phyloP scores from a whole-genome alignment of 2,888 invertebrate species.

The Octodonta nipae region DNA sequence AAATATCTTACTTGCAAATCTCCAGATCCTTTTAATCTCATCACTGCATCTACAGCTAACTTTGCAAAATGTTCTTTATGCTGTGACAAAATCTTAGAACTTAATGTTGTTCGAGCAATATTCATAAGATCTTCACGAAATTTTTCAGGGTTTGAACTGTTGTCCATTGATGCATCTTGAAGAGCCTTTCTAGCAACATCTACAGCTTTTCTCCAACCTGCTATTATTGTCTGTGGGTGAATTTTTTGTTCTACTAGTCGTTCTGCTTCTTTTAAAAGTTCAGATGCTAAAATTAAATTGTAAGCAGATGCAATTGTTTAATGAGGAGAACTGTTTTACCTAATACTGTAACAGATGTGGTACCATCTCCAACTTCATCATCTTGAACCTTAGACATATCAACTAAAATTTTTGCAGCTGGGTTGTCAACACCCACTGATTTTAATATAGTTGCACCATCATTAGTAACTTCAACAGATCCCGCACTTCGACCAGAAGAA shows the following conservation, averaged over 20 bases:
- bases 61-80: slow-evolving; percentile 94
- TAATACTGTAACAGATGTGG: slow-evolving; percentile 94
- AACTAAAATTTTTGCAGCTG: slow-evolving; percentile 97
- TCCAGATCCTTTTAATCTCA: slow-evolving; percentile 88
- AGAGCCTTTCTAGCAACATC: slow-evolving; percentile 75
- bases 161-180: slow-evolving; percentile 63
- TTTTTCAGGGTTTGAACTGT: slow-evolving; percentile 61
- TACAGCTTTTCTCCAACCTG: slow-evolving; percentile 86
- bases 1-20: slow-evolving; percentile 44
- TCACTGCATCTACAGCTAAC: slow-evolving; percentile 87
- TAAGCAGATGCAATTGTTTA: neutral
- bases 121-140: slow-evolving; percentile 85
- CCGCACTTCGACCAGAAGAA: slow-evolving; percentile 63
- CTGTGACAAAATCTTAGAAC: slow-evolving; percentile 94
- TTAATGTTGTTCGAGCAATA: slow-evolving; percentile 92
- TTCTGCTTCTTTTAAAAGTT: slow-evolving; percentile 89
- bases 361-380: slow-evolving; percentile 99
- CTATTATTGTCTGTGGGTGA: slow-evolving; percentile 94
- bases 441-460: slow-evolving; percentile 98
- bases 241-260: slow-evolving; percentile 83
- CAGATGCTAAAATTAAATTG: slow-evolving; percentile 52
- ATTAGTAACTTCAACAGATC: slow-evolving; percentile 89
- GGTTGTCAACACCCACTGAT: slow-evolving; percentile 93
- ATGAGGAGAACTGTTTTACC: slow-evolving; percentile 35
- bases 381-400: slow-evolving; percentile 98